phyloP scores from a whole-genome alignment of 2,888 invertebrate species.

The Leptinotarsa peninsularis region DNA sequence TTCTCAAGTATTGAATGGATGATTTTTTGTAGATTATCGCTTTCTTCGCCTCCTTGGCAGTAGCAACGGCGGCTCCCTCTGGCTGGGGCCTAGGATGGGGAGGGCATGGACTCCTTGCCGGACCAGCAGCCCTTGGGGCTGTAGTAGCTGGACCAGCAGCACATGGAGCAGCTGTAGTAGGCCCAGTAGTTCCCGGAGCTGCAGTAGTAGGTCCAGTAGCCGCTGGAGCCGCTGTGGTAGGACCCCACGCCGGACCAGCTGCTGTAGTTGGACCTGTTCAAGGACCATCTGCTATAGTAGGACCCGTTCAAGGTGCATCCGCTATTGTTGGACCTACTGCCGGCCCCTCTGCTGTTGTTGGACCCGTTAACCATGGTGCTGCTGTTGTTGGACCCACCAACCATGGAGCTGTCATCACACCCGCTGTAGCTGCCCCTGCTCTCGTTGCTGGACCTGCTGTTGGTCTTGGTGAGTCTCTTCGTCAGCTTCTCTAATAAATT shows the following conservation, averaged over 20 bases:
- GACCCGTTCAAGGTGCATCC: slow-evolving; percentile 44
- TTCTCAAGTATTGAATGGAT: neutral
- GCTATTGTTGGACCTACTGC: slow-evolving; percentile 45
- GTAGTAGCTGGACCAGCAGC: slow-evolving; percentile 38
- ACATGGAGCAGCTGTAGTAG: slow-evolving; percentile 41
- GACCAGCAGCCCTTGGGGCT: slow-evolving; percentile 39
- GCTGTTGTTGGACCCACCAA: slow-evolving; percentile 44
- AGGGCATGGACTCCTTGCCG: slow-evolving; percentile 28
- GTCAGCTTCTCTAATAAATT: too few species aligned
- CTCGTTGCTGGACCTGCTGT: slow-evolving; percentile 34
- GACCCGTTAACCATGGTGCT: slow-evolving; percentile 42
- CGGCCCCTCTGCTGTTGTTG: slow-evolving; percentile 33
- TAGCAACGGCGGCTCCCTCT: slow-evolving; percentile 46
- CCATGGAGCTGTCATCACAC: slow-evolving; percentile 43
- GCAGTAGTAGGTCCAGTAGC: slow-evolving; percentile 44
- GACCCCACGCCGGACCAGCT: slow-evolving; percentile 41
- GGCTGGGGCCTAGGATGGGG: slow-evolving; percentile 29
- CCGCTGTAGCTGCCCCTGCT: slow-evolving; percentile 35
- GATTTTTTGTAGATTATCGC: slow-evolving; percentile 42
- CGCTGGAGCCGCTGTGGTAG: slow-evolving; percentile 43
- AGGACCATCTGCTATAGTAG: slow-evolving; percentile 41
- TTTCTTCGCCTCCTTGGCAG: slow-evolving; percentile 48
- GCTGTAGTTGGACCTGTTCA: slow-evolving; percentile 44
- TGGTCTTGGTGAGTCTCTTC: slow-evolving; percentile 32
- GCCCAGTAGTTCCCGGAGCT: slow-evolving; percentile 41